A percentile compares a stretch with the other conserved stretches of the same genome.
Conservation (phyloP, 1,140 invertebrate genomes). For the Gonioctena quinquepunctata region DNA sequence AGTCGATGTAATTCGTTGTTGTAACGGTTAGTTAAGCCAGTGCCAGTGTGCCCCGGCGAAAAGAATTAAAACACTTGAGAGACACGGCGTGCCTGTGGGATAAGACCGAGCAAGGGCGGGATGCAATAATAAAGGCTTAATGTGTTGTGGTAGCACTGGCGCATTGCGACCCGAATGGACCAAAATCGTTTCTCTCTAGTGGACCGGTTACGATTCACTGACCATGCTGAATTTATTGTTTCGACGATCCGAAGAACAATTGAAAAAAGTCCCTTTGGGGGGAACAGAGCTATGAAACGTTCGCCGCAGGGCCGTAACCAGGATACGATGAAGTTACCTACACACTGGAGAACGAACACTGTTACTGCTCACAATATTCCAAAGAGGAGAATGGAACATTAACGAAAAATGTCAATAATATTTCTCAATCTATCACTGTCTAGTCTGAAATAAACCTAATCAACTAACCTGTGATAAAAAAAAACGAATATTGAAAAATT, state of each 20-base stretch:
- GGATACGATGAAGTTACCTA: too few species aligned
- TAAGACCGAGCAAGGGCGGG: constrained; percentile 20
- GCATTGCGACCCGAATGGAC: constrained; percentile 12
- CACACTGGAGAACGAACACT: too few species aligned
- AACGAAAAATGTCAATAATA: too few species aligned
- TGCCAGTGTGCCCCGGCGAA: constrained; percentile 21
- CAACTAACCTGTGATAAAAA: too few species aligned
- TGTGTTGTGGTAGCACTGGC: constrained; percentile 30
- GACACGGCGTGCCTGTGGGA: constrained; percentile 25
- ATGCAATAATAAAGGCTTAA: constrained; percentile 37
- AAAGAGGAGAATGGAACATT: too few species aligned
- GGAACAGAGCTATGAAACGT: constrained; percentile 8
- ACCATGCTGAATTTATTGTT: constrained; percentile 30
- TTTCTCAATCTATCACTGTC: too few species aligned
- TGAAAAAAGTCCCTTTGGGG: constrained; percentile 24
- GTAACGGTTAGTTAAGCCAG: constrained; percentile 31
- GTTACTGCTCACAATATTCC: too few species aligned
- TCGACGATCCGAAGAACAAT: constrained; percentile 28
- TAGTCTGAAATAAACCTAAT: too few species aligned
- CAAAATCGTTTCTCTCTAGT: constrained; percentile 3
- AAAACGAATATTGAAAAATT: too few species aligned
- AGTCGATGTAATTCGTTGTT: constrained; percentile 28
- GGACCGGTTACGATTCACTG: constrained; percentile 24
- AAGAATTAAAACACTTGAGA: constrained; percentile 37
- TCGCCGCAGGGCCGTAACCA: background rate